Evolutionary conservation across 2,113 vertebrate genomes (phyloP), one percentile per base, ranked within the genome.

Genomic region (Aleadryas rufinucha): DNA sequence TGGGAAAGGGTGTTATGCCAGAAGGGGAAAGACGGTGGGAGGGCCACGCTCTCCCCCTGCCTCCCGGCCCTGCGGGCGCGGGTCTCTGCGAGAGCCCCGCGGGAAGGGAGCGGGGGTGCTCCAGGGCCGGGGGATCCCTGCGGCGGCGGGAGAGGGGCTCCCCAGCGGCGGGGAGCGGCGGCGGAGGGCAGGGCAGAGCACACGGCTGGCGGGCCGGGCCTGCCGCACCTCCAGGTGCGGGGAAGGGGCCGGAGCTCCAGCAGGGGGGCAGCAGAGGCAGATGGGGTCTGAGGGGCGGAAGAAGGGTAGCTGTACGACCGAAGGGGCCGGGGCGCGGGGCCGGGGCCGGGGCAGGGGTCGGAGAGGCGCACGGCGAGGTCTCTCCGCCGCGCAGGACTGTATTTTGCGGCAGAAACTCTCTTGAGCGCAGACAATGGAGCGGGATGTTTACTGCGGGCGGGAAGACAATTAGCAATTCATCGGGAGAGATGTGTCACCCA

Each of bases 381-480:
- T 94, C 81, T 75, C 75, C 28, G 95, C 91, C 88, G 91, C 63
- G 30, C 92, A 86, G 93, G 87, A 95, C 93, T 81, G 93, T 91
- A 75, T 97, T 95, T 92, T 93, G 87, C 33, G n/a, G 82, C 83
- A 92, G 87, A 80, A 97, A 89, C 88, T 94, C 97, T 96, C 91
- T 91, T 84, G 75, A 97, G 93, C 47, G 86, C 84, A 96, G 91
- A 98, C 98, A 98, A 98, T 97, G 90, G 97, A 94, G 95, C 89
- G 90, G 97, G 87, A 90, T 93, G 95, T 97, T 97, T 96, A 97
- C 93, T 75, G 95, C 95, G 84, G 94, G 92, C 50, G 94, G 95
- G 94, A 95, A 97, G 98, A 98, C 98, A 98, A 98, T 98, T 98
- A 96, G 90, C 97, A 96, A 97, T 98, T 98, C 97, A 97, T 96